These are phyloP conservation scores for Jacana jacana DNA, from an alignment of 2,113 vertebrate species.

Conservation along the genomic window DNA sequence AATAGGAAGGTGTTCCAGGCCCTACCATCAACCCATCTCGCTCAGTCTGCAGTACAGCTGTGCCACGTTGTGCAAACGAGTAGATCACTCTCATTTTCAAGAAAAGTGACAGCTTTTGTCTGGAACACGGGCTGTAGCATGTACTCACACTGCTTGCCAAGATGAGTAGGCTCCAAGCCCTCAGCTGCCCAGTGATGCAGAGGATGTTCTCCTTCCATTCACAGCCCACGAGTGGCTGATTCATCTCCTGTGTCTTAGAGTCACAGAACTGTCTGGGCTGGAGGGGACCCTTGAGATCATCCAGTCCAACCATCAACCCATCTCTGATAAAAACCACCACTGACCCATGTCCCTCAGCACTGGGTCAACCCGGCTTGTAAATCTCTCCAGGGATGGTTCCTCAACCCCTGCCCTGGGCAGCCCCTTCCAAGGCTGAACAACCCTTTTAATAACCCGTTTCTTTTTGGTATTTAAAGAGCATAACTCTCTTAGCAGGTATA, in stretches of 20 bases:
- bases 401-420: too few species aligned
- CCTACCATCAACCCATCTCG: not conserved
- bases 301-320: too few species aligned
- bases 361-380: too few species aligned
- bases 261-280: too few species aligned
- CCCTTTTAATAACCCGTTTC: too few species aligned
- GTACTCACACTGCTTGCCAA: not conserved
- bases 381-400: too few species aligned
- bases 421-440: too few species aligned
- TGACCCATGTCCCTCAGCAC: too few species aligned
- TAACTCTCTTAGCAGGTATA: not conserved
- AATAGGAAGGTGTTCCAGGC: not conserved
- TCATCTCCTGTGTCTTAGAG: not conserved
- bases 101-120: slow-evolving; percentile 12
- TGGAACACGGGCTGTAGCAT: not conserved
- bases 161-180: not conserved
- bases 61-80: slow-evolving; percentile 18
- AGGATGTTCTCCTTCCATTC: slow-evolving; percentile 10
- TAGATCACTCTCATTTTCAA: slow-evolving; percentile 28
- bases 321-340: too few species aligned
- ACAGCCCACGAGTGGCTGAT: not conserved
- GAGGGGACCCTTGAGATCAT: too few species aligned
- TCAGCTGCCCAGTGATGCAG: not conserved
- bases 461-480: not conserved
- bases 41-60: not conserved